Percentiles rank a stretch among this genome's conserved stretches.
phyloP scores from a whole-genome alignment of 1,140 invertebrate genomes.

The Ceratina australensis region DNA sequence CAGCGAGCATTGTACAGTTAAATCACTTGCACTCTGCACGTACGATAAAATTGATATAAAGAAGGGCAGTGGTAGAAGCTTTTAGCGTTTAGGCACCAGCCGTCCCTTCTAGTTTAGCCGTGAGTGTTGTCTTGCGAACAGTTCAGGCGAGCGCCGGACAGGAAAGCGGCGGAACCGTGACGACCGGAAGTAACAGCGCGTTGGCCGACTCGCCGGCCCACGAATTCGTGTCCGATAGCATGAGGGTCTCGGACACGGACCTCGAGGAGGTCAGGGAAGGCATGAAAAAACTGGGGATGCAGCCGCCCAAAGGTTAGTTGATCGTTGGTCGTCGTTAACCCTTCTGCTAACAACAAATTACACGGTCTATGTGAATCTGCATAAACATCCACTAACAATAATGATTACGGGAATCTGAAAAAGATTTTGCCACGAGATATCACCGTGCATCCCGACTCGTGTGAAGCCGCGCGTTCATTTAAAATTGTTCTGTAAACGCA shows the following conservation, averaged over 20 bases:
- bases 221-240: constrained; percentile 86
- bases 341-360: not conserved
- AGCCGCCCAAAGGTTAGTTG: constrained; percentile 76
- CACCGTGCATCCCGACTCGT: not conserved
- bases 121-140: constrained; percentile 75
- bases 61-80: not conserved
- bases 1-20: not conserved
- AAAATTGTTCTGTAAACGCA: constrained; percentile 6
- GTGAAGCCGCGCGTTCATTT: constrained; percentile 1
- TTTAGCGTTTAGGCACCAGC: constrained; percentile 39
- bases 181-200: constrained; percentile 54
- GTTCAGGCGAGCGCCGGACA: constrained; percentile 68
- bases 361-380: not conserved
- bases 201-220: constrained; percentile 71
- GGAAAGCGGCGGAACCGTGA: constrained; percentile 54
- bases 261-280: constrained; percentile 85
- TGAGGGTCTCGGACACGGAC: constrained; percentile 82
- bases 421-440: not conserved
- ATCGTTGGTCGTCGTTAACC: constrained; percentile 63
- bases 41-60: not conserved
- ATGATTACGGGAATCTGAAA: not conserved
- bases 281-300: constrained; percentile 84
- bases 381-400: not conserved
- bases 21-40: constrained; percentile 7
- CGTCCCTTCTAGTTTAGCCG: constrained; percentile 69